A percentile compares a stretch with the other conserved stretches of the same genome.
Evolutionary conservation across 2,888 invertebrate genomes (phyloP).

Genomic region (Eupelmus urozonus): DNA sequence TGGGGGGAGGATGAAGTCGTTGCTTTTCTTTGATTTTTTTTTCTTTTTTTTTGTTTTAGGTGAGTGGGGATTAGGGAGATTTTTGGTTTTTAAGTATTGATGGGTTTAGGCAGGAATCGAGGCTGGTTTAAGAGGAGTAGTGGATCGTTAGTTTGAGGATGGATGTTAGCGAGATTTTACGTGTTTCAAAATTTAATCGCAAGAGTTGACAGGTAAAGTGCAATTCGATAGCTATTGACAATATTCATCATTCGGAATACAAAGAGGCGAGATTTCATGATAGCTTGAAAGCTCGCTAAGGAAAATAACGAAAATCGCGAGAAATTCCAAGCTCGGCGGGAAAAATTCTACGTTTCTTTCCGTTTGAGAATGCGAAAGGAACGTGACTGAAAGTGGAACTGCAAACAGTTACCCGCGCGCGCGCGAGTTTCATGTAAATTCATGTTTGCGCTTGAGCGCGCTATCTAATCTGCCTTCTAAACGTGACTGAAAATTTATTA

Average conservation of each 20-base stretch:
- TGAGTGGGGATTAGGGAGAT: too few relatives aligned
- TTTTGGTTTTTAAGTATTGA: too few relatives aligned
- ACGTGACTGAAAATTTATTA: slow-evolving; percentile 67
- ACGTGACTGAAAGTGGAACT: slow-evolving; percentile 64
- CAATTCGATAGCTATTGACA: background rate
- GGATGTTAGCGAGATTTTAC: too few relatives aligned
- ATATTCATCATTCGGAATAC: slow-evolving; percentile 18
- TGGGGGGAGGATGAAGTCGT: background rate
- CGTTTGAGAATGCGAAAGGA: slow-evolving; percentile 45
- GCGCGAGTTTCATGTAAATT: slow-evolving; percentile 66
- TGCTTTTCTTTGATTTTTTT: slow-evolving; percentile 5
- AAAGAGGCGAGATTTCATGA: slow-evolving; percentile 14
- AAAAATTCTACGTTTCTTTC: slow-evolving; percentile 47
- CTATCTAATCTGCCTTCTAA: slow-evolving; percentile 61
- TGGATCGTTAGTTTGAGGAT: too few relatives aligned
- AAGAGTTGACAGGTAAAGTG: background rate
- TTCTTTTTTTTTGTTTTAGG: background rate
- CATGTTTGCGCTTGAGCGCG: slow-evolving; percentile 63
- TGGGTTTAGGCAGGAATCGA: too few relatives aligned
- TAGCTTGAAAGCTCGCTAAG: slow-evolving; percentile 21
- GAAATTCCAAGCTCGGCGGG: slow-evolving; percentile 18
- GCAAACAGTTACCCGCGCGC: slow-evolving; percentile 63
- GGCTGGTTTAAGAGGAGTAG: too few relatives aligned
- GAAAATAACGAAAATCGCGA: slow-evolving; percentile 36
- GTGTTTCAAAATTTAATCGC: too few relatives aligned